phyloP scores from a whole-genome alignment of 2,113 vertebrate genomes.

The Lamprotornis superbus region DNA sequence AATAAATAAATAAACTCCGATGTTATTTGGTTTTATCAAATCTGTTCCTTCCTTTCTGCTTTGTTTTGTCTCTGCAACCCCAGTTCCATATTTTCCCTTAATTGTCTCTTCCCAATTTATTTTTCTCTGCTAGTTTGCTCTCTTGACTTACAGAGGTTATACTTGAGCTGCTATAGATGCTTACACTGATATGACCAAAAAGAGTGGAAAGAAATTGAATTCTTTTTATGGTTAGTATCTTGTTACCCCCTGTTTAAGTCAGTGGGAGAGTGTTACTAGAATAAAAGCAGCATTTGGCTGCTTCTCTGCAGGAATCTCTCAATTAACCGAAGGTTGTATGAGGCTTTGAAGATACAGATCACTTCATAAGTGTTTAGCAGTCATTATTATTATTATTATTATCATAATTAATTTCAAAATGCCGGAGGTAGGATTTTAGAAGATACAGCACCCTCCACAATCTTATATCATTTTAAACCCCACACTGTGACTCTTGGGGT shows the following conservation, averaged over 20 bases:
- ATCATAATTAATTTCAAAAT: conserved; percentile 25
- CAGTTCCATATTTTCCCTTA: background rate
- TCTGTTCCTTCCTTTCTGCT: background rate
- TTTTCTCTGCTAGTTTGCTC: background rate
- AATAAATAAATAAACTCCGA: background rate
- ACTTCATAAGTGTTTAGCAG: conserved; percentile 1
- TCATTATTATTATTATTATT: conserved; percentile 24
- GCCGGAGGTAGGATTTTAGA: background rate
- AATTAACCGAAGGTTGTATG: background rate
- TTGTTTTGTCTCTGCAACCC: background rate
- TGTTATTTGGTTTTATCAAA: background rate
- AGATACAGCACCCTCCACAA: background rate
- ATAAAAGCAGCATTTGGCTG: background rate
- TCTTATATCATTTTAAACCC: background rate
- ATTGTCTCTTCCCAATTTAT: background rate
- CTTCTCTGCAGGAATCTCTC: conserved; percentile 9
- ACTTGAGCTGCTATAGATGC: background rate
- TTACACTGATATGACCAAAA: background rate
- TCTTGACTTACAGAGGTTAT: background rate
- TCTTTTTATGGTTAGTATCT: background rate
- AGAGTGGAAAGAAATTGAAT: background rate
- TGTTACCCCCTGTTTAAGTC: background rate
- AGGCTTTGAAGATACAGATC: conserved; percentile 30
- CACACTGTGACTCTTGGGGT: background rate
- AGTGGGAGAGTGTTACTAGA: background rate